These are phyloP conservation scores for Stomatorhinus ivindoensis DNA, from an alignment of 2,113 vertebrate genomes.

Conservation along the genomic window DNA sequence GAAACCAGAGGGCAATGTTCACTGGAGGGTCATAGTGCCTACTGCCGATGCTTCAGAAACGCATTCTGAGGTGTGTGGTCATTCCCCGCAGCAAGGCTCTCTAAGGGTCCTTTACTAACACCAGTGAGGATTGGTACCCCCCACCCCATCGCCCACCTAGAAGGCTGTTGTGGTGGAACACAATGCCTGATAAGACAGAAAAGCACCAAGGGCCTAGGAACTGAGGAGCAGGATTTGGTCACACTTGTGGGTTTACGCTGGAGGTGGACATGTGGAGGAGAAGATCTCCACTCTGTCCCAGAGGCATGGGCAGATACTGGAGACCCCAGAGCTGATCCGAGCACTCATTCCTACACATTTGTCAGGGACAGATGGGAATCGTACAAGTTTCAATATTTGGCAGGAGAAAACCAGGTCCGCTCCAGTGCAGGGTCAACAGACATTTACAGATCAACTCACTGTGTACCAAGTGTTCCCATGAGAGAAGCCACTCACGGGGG, in stretches of 20 bases:
- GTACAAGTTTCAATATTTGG: neutral
- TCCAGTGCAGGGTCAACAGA: neutral
- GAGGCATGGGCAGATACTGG: neutral
- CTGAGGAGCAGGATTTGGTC: neutral
- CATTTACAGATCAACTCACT: neutral
- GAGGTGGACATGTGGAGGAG: neutral
- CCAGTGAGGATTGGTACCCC: neutral
- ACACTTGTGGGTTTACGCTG: neutral
- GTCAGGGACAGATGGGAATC: neutral
- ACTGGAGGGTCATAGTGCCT: neutral
- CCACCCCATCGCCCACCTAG: neutral
- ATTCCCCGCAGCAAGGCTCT: neutral
- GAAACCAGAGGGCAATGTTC: neutral
- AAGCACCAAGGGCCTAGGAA: neutral
- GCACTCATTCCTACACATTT: neutral
- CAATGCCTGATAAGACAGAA: neutral
- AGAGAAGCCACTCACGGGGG: neutral
- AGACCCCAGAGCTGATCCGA: neutral
- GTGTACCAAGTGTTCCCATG: neutral
- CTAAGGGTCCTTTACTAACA: neutral
- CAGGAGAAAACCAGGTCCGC: neutral
- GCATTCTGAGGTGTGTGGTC: neutral
- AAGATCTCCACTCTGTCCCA: neutral
- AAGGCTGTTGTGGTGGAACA: neutral
- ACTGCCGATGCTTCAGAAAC: neutral